A percentile compares a stretch with the other conserved stretches of the same genome.
Conservation (phyloP, 2,113 vertebrate species). For the Crotalus horridus region DNA sequence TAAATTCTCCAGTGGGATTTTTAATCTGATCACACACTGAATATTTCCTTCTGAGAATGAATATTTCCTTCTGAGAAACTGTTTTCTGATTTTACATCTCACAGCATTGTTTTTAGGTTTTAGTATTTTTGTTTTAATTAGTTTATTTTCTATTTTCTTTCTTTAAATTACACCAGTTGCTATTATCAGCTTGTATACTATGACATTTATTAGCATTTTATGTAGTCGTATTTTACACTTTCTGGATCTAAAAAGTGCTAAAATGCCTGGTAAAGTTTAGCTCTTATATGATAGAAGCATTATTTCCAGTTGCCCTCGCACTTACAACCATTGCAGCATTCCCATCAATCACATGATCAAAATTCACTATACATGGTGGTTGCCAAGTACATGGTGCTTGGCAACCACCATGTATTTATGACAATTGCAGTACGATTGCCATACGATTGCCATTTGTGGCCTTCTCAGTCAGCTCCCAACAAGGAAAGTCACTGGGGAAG, state of each 20-base stretch:
- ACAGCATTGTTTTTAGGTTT: background rate
- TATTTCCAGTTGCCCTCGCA: background rate
- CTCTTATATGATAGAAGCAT: background rate
- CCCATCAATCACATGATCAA: too few species aligned
- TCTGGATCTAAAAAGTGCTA: background rate
- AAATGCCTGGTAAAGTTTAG: background rate
- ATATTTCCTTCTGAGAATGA: background rate
- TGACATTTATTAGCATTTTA: background rate
- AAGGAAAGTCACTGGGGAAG: too few species aligned
- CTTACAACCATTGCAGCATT: too few species aligned
- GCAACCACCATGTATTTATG: too few species aligned
- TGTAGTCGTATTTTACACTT: background rate
- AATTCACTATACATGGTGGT: too few species aligned
- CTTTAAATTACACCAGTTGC: background rate
- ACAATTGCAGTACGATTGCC: too few species aligned
- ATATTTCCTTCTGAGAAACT: background rate
- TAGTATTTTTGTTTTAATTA: background rate
- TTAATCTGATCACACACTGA: background rate
- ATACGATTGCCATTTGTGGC: too few species aligned
- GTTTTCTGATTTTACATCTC: background rate
- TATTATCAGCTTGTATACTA: background rate
- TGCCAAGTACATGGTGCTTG: too few species aligned
- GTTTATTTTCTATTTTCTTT: background rate
- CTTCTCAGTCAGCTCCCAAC: too few species aligned
- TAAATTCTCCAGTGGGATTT: background rate